Base-by-base conservation (phyloP, 2,797 vertebrate species). In the Otus scops region DNA sequence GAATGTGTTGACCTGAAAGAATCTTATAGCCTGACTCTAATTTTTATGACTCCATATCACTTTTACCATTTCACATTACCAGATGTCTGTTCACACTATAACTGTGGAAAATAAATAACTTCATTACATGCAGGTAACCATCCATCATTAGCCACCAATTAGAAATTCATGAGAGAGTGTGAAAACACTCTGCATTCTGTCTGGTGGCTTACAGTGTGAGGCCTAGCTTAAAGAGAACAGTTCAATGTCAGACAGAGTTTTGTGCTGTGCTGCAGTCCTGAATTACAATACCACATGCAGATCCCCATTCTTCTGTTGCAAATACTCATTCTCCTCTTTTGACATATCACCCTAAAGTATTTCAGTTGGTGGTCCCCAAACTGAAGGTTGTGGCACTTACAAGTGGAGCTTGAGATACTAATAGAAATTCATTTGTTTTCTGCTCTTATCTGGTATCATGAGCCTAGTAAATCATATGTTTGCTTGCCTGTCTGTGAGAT, bases 111-210 rank as follows among this genome's bases (percentile, higher is more conserved):
- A 88, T 70, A 64, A 75, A 88, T 70, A 64, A 75, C 61, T 90
- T 83, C 48, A 89, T 76, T 84, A 89, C 11, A 3, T 65, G 17
- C 57, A 92, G 87, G 73, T 89, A 77, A 89, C 53, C 88, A 88
- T 93, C 61, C 83, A 38, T 91, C 92, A 91, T 93, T 96, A 96
- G 64, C 23, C 56, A 74, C 48, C 90, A 97, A 95, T 90, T 91
- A 93, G 82, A 95, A 96, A 96, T 95, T 93, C 78, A 92, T 59
- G 53, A 21, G n/a, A 94, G 76, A 76, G 50, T 65, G 43, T n/a
- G 22, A 64, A 76, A 95, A 86, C 70, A 61, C 47, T 93, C 86
- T 75, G 20, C 47, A 63, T 93, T 95, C 68, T 80, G 50, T 50
- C 26, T 41, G 64, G 57, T 63, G 75, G 47, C 73, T 85, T 88